Evolutionary conservation across 1,140 invertebrate genomes (phyloP).

Genomic region (Saccostrea glomerata): DNA sequence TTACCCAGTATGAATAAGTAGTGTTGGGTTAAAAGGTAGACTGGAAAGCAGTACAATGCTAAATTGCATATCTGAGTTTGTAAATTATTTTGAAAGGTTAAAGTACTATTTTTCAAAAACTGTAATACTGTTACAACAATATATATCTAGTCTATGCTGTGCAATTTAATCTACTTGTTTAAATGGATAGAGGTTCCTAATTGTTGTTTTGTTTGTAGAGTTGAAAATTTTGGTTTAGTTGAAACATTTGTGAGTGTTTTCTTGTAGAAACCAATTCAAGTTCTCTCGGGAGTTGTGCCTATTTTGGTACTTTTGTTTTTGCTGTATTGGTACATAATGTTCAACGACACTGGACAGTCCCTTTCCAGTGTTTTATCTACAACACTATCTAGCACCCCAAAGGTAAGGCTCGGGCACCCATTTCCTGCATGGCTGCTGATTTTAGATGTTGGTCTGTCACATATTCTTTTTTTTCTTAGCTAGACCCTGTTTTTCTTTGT

Average conservation of each 20-base stretch:
- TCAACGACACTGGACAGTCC: conserved; percentile 15
- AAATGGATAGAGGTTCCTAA: neutral
- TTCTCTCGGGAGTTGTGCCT: conserved; percentile 7
- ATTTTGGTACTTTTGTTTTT: conserved; percentile 32
- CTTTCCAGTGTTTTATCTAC: conserved; percentile 5
- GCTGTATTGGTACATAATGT: conserved; percentile 36
- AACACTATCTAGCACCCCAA: neutral
- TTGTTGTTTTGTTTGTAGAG: conserved; percentile 3
- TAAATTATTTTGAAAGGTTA: no score
- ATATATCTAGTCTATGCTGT: no score
- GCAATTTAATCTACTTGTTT: no score
- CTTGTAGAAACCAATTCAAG: conserved; percentile 35
- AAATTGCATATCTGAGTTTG: no score
- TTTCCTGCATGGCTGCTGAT: neutral
- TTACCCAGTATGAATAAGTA: no score
- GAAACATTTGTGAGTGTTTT: conserved; percentile 31
- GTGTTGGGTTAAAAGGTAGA: no score
- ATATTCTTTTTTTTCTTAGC: neutral
- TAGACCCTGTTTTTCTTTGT: neutral
- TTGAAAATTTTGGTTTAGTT: neutral
- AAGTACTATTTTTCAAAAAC: no score
- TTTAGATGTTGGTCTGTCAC: neutral
- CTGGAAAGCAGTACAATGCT: no score
- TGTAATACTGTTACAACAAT: no score
- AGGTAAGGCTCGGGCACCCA: neutral